These are phyloP conservation scores for Rosalia funebris DNA, from an alignment of 2,888 invertebrate species.

Conservation along the genomic window DNA sequence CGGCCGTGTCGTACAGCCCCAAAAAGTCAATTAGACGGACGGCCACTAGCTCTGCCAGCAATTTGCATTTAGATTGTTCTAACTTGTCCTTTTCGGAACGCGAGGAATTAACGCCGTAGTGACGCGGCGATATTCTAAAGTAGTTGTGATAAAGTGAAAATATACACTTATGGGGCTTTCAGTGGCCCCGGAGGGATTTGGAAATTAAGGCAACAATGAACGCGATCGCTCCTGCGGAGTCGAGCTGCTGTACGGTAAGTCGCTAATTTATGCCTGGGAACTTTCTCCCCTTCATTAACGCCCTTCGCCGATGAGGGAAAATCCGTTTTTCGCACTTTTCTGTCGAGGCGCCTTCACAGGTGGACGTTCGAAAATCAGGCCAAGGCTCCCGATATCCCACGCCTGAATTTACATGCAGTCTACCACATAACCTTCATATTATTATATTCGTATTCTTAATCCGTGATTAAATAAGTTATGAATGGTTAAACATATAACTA, in stretches of 20 bases:
- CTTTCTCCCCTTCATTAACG: too few relatives aligned
- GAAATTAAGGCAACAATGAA: not conserved
- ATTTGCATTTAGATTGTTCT: conserved; percentile 21
- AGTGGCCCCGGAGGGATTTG: not conserved
- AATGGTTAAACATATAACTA: too few relatives aligned
- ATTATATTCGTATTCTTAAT: too few relatives aligned
- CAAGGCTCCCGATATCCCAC: too few relatives aligned
- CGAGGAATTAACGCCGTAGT: conserved; percentile 8
- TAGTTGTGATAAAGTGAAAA: conserved; percentile 13
- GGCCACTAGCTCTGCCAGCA: not conserved
- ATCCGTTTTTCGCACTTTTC: too few relatives aligned
- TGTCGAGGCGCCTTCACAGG: too few relatives aligned
- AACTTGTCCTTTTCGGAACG: conserved; percentile 6
- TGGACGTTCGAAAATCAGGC: too few relatives aligned
- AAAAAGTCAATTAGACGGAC: conserved; percentile 4
- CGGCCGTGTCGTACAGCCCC: not conserved
- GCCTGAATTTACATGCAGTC: too few relatives aligned
- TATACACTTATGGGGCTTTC: not conserved
- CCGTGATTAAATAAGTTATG: too few relatives aligned
- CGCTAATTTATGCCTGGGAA: too few relatives aligned
- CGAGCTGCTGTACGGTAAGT: conserved; percentile 14
- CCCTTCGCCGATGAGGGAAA: too few relatives aligned
- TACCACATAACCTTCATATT: too few relatives aligned
- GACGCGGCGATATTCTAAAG: conserved; percentile 14
- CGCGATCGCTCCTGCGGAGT: conserved; percentile 15